These are phyloP conservation scores for Epinephelus cyanopodus DNA, from an alignment of 2,113 vertebrate species.

Conservation along the genomic window DNA sequence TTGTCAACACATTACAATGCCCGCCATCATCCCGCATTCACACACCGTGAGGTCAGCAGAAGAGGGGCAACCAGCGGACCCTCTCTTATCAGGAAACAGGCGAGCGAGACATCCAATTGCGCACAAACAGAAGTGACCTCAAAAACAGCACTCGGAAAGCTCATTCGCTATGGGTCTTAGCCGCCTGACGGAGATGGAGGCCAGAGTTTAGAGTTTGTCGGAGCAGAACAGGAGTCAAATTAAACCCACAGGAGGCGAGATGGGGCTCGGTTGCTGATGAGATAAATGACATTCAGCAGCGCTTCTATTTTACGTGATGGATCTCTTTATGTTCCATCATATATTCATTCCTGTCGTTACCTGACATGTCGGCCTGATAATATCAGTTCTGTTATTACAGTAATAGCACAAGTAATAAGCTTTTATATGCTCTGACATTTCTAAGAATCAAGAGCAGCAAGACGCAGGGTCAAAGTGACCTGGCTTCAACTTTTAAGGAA, in stretches of 20 bases:
- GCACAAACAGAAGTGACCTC: constrained; percentile 35
- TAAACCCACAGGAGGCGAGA: constrained; percentile 13
- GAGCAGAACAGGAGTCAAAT: constrained; percentile 18
- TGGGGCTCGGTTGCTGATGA: neutral
- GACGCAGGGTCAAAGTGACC: neutral
- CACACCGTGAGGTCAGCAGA: neutral
- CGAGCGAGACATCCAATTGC: constrained; percentile 8
- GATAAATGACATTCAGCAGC: neutral
- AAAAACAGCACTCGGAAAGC: constrained; percentile 14
- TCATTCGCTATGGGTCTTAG: constrained; percentile 15
- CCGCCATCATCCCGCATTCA: constrained; percentile 2
- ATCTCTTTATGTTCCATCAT: neutral
- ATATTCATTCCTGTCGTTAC: neutral
- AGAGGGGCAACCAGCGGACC: neutral
- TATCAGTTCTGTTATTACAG: neutral
- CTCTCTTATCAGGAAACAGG: constrained; percentile 30
- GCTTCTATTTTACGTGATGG: constrained; percentile 5
- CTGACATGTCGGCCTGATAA: neutral
- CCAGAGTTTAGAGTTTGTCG: constrained; percentile 31
- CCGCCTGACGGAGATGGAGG: constrained; percentile 16
- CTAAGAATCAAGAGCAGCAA: neutral
- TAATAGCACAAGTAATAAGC: neutral
- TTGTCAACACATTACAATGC: constrained; percentile 39
- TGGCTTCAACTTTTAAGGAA: too few relatives aligned
- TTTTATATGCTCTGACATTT: neutral